Evolutionary conservation across 2,888 invertebrate species (phyloP), one percentile per base, ranked within the genome.

Genomic region (Synanthedon tipuliformis): DNA sequence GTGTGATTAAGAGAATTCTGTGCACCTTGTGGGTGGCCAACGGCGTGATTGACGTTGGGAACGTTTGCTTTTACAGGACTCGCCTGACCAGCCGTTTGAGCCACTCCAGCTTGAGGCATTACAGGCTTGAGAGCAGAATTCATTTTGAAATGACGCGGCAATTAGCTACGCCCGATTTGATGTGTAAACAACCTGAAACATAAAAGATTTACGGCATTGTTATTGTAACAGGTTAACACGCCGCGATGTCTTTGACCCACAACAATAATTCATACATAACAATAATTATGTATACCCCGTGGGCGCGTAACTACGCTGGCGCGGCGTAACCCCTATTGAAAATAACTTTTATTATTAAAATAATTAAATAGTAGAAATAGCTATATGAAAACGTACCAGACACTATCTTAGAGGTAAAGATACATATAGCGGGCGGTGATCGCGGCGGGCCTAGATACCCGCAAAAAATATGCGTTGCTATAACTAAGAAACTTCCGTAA

Each of bases 41-140:
- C 82, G 55, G 79, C 69, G 75, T 83, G 83, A 63, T 82, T 82
- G 50, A 75, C 81, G 59, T 66, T 79, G 52, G 84, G 79, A 56
- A 84, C 83, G 73, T 84, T 85, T 57, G 71, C 82, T 68, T 86
- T 85, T 49, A 85, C 81, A 59, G 84, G 79, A 60, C 81, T 85
- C 59, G 80, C 71, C 69, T 81, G 83, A 54, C 76, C 84, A 55
- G 77, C 88, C 77, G 71, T 81, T 75, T 76, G 78, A 62, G 79
- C 78, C 61, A 81, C 81, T 66, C 81, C 84, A 71, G 85, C 77
- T 71, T 89, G 82, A 61, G 89, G 80, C 67, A 89, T 70, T 68
- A 87, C 89, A 73, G 90, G 89, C 80, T 90, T 90, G 77, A 90
- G 75, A 71, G 89, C 89, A 69, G 90, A 89, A 84, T 89, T 90